Percentiles rank a stretch among this genome's conserved stretches.
phyloP scores from a whole-genome alignment of 2,113 vertebrate species.

The Megaleporinus macrocephalus region DNA sequence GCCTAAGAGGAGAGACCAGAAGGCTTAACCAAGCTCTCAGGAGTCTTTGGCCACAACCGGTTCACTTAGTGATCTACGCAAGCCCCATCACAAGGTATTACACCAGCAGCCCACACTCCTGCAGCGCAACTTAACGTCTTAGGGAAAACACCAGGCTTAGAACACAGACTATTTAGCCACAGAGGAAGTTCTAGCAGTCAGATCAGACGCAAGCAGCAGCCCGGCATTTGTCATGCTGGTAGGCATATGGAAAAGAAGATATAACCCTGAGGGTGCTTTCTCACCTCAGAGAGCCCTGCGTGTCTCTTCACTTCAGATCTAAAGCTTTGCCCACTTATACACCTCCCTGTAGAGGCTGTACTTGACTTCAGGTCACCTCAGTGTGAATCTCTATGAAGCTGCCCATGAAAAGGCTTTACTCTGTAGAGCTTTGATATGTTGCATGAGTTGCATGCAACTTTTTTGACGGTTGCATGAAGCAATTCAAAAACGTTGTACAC shows the following conservation, averaged over 20 bases:
- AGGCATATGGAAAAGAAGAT: neutral
- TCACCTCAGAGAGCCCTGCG: neutral
- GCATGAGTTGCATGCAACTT: too few relatives aligned
- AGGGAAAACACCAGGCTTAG: neutral
- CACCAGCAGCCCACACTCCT: neutral
- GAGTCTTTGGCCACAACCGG: neutral
- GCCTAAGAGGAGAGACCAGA: conserved; percentile 19
- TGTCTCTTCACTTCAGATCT: neutral
- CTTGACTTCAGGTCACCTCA: neutral
- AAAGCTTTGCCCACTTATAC: neutral
- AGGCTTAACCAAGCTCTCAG: neutral
- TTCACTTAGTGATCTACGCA: conserved; percentile 16
- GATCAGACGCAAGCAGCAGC: neutral
- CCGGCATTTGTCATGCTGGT: neutral
- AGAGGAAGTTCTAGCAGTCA: neutral
- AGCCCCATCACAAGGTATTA: conserved; percentile 4
- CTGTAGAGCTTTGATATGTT: too few relatives aligned
- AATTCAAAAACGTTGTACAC: too few relatives aligned
- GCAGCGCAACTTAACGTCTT: neutral
- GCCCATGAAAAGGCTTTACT: too few relatives aligned
- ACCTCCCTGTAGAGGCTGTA: neutral
- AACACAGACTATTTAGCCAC: neutral
- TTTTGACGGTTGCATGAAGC: too few relatives aligned
- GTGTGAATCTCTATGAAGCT: neutral
- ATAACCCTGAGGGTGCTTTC: neutral